Evolutionary conservation across 2,113 vertebrate species (phyloP), one percentile per base, ranked within the genome.

Genomic region (Lota lota): DNA sequence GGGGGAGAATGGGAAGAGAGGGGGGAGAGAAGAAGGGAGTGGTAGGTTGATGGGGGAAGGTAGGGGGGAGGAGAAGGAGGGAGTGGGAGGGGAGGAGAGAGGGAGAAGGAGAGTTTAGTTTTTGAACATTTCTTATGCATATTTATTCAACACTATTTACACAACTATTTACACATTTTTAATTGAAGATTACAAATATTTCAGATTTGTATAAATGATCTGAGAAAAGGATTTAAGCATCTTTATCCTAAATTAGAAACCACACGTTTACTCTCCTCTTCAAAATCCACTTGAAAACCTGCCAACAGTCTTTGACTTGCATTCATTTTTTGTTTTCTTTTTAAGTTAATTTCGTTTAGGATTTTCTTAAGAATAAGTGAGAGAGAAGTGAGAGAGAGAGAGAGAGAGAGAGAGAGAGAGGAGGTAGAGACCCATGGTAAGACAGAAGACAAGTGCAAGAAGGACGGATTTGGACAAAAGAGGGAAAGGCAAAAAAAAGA

Each of bases 401-500:
- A 21, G 47, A 20, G 22, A 69, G 61, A 67, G 67, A 64, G 56
- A 47, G 78, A 73, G 77, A 28, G 60, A 33, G 60, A 33, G 22
- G 22, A 24, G 24, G 4, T 24, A 10, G 61, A 10, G 66, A 47
- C 6, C 75, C 22, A 11, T 22, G 63, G 64, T 24, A 76, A 70
- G 70, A 22, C 24, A 24, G 64, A 50, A 61, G 63, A 20, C 10
- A 60, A 24, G 24, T 24, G 24, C 24, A 24, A 77, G 82, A 87
- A 74, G 76, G 77, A 88, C 2, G 65, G 22, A 51, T 51, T 24
- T 83, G 73, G 58, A 62, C 75, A 66, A 69, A 59, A 83, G 64
- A 73, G 56, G 56, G 56, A 64, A 78, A 81, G 74, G 67, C 82
- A 87, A 88, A 88, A 81, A 85, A 77, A 71, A 61, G 69, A 66